Conservation (phyloP, 2,888 invertebrate genomes). For the Drosophila acutilabella region DNA sequence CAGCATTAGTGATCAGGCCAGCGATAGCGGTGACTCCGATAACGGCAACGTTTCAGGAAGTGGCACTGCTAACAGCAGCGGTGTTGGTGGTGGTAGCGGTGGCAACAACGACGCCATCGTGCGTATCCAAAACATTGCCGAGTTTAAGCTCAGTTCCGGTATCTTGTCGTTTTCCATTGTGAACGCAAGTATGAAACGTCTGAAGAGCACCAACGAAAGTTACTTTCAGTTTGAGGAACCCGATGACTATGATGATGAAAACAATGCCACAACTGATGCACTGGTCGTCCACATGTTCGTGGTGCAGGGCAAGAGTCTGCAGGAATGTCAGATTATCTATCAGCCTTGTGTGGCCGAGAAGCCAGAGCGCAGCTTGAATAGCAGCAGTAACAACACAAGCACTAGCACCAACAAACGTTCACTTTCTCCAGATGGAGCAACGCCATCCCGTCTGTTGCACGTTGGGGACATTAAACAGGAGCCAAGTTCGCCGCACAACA, state of each 20-base stretch:
- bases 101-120: constrained; percentile 83
- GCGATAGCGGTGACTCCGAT: constrained; percentile 50
- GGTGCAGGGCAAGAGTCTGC: constrained; percentile 95
- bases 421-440: constrained; percentile 54
- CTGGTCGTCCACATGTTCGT: constrained; percentile 89
- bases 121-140: constrained; percentile 91
- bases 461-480: constrained; percentile 64
- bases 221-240: constrained; percentile 86
- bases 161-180: constrained; percentile 95
- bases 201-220: constrained; percentile 85
- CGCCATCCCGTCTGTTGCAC: constrained; percentile 28
- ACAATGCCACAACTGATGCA: constrained; percentile 86
- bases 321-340: constrained; percentile 92
- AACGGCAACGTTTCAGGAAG: constrained; percentile 35
- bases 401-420: constrained; percentile 41
- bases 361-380: constrained; percentile 70
- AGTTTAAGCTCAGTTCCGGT: constrained; percentile 94
- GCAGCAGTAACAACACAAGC: constrained; percentile 43
- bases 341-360: constrained; percentile 84
- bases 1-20: constrained; percentile 24
- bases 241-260: constrained; percentile 87
- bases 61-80: constrained; percentile 23
- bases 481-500: constrained; percentile 50
- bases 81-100: constrained; percentile 26
- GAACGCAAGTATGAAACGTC: constrained; percentile 88